These are phyloP conservation scores for Microcaecilia unicolor DNA, from an alignment of 2,797 vertebrate species.

Conservation along the genomic window DNA sequence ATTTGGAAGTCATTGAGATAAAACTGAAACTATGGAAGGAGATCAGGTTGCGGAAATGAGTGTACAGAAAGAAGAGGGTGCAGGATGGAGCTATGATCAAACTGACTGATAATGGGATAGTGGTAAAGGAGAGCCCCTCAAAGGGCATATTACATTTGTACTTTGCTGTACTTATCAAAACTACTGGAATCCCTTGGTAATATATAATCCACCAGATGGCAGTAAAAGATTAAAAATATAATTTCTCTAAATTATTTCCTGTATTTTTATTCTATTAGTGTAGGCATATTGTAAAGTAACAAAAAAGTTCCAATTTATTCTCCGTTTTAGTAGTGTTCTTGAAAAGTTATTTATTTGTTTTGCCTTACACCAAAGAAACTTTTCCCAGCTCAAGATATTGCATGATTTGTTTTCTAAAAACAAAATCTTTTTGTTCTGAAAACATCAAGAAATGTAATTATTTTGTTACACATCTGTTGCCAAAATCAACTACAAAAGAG, in stretches of 20 bases:
- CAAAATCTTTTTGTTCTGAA: too few relatives aligned
- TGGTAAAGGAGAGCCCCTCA: too few relatives aligned
- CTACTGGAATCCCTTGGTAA: too few relatives aligned
- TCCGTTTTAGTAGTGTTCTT: constrained; percentile 6
- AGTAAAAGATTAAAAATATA: constrained; percentile 6
- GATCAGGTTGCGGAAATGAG: too few relatives aligned
- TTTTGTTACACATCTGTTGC: neutral
- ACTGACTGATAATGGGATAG: too few relatives aligned
- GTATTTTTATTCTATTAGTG: neutral
- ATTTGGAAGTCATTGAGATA: too few relatives aligned
- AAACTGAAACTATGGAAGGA: too few relatives aligned
- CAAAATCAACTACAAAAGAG: too few relatives aligned
- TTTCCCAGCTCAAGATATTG: constrained; percentile 4
- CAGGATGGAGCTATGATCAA: too few relatives aligned
- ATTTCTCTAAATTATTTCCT: neutral
- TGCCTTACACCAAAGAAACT: constrained; percentile 10
- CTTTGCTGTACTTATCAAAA: too few relatives aligned
- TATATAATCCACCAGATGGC: constrained; percentile 30
- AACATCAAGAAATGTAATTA: neutral
- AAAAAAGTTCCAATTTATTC: constrained; percentile 13
- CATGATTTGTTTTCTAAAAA: constrained; percentile 20
- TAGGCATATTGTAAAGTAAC: constrained; percentile 9
- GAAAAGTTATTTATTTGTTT: constrained; percentile 4
- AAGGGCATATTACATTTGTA: too few relatives aligned
- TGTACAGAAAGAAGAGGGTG: too few relatives aligned